These are phyloP conservation scores for Nerophis lumbriciformis DNA, from an alignment of 2,113 vertebrate species.

Conservation along the genomic window DNA sequence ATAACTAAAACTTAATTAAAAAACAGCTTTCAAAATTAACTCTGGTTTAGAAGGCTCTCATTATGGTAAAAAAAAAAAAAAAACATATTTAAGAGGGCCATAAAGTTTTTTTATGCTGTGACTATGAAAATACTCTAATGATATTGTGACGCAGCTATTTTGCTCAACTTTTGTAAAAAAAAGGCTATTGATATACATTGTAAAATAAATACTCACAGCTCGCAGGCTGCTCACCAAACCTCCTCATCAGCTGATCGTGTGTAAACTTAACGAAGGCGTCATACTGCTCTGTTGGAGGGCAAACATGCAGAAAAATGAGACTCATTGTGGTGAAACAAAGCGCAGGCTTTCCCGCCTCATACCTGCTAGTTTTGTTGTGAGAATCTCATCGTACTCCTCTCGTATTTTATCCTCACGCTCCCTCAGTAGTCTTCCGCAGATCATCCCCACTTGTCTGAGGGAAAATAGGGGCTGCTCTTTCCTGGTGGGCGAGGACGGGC, in stretches of 20 bases:
- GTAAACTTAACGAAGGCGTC: constrained; percentile 99
- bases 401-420: constrained; percentile 96
- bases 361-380: constrained; percentile 97
- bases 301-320: not conserved
- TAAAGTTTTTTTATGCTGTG: no score
- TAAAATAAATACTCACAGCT: constrained; percentile 84
- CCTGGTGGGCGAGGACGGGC: constrained; percentile 83
- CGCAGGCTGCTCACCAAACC: constrained; percentile 97
- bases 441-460: constrained; percentile 96
- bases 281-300: constrained; percentile 83
- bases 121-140: no score
- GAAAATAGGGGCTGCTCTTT: constrained; percentile 98
- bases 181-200: not conserved
- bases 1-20: no score
- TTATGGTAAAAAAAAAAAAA: no score
- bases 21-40: no score
- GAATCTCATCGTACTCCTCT: constrained; percentile 96
- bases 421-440: constrained; percentile 97
- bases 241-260: constrained; percentile 97
- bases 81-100: no score
- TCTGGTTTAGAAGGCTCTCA: no score
- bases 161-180: no score
- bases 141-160: no score
- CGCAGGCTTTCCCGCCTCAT: not conserved
- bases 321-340: not conserved